Percentiles rank a stretch among this genome's conserved stretches.
phyloP scores from a whole-genome alignment of 2,113 vertebrate genomes.

The Pica pica region DNA sequence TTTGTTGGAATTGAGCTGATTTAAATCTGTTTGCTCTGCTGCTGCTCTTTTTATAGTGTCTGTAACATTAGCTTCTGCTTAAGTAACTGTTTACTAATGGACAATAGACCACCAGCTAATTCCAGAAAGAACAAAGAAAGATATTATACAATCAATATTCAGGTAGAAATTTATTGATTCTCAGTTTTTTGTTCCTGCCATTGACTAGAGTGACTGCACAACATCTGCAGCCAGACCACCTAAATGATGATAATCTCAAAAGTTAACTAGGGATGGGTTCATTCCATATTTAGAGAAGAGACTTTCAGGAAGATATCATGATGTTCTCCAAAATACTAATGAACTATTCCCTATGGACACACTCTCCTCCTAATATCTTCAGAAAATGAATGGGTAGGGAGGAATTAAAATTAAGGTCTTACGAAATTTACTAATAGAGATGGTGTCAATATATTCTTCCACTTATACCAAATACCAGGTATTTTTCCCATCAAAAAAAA shows the following conservation, averaged over 20 bases:
- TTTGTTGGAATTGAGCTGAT: conserved; percentile 16
- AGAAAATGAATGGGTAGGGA: background rate
- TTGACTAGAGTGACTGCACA: background rate
- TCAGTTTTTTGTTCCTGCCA: background rate
- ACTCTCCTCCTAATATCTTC: background rate
- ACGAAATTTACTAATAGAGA: background rate
- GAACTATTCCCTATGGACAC: background rate
- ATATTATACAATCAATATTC: conserved; percentile 24
- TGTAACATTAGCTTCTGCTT: conserved; percentile 22
- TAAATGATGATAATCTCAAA: background rate
- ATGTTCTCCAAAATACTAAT: background rate
- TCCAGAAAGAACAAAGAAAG: conserved; percentile 4
- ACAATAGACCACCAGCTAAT: conserved; percentile 5
- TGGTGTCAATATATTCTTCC: background rate
- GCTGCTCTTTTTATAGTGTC: background rate
- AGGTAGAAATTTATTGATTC: background rate
- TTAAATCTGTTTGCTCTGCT: conserved; percentile 28
- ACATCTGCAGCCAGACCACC: background rate
- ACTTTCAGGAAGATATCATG: background rate
- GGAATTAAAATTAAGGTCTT: background rate
- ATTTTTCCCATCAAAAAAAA: background rate
- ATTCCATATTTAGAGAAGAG: background rate
- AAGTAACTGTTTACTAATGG: conserved; percentile 21
- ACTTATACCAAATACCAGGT: background rate
- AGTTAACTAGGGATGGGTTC: background rate